A percentile compares a stretch with the other conserved stretches of the same genome.
Conservation (phyloP, 1,140 invertebrate species). For the Drosophila bifasciata region DNA sequence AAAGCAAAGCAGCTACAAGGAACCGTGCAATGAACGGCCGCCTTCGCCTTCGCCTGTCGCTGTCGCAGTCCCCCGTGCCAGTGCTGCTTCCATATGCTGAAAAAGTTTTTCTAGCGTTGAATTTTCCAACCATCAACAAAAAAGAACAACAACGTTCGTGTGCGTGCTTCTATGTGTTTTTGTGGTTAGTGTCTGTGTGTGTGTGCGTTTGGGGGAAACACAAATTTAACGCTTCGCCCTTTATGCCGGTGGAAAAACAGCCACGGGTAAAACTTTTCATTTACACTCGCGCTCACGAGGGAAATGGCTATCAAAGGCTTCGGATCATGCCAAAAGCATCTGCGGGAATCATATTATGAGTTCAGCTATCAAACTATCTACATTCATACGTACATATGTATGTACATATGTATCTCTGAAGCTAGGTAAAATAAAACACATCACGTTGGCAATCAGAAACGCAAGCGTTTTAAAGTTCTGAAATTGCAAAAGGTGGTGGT, state of each 20-base stretch:
- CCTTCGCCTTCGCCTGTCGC: no score
- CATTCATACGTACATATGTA: no score
- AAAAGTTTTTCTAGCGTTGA: constrained; percentile 55
- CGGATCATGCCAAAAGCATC: neutral
- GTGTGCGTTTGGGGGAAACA: constrained; percentile 46
- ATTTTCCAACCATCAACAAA: constrained; percentile 14
- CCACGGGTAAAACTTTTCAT: constrained; percentile 49
- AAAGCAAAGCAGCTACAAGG: constrained; percentile 26
- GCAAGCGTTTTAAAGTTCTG: constrained; percentile 12
- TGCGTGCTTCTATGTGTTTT: constrained; percentile 20
- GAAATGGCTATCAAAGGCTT: constrained; percentile 4
- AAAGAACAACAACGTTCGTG: constrained; percentile 26
- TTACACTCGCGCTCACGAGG: constrained; percentile 22
- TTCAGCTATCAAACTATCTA: constrained; percentile 4
- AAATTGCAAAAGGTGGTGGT: neutral
- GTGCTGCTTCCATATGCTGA: constrained; percentile 58
- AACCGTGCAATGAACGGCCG: constrained; percentile 42
- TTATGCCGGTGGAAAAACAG: constrained; percentile 58
- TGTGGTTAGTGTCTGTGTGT: constrained; percentile 8
- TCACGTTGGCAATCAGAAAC: constrained; percentile 2
- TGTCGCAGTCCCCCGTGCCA: no score
- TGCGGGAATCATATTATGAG: constrained; percentile 13
- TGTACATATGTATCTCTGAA: no score
- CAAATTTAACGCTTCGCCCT: constrained; percentile 58
- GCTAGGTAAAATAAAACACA: neutral